These are phyloP conservation scores for Cyphomyrmex costatus DNA, from an alignment of 1,140 invertebrate genomes.

Conservation along the genomic window DNA sequence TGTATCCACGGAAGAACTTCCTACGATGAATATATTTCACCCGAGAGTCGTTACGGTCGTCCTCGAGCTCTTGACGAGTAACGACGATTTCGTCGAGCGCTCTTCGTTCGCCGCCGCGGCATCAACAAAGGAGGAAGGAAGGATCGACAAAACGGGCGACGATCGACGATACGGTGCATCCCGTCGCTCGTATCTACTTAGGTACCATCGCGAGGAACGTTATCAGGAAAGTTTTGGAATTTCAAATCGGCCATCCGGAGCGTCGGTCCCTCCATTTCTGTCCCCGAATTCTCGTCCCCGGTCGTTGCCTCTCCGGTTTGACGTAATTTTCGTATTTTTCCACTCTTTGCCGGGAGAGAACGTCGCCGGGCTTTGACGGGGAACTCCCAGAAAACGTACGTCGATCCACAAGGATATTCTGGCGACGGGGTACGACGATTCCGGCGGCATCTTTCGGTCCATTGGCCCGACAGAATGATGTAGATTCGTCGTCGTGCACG, in stretches of 20 bases:
- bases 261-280: not conserved
- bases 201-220: constrained; percentile 66
- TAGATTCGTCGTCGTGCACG: constrained; percentile 80
- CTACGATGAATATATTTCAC: constrained; percentile 68
- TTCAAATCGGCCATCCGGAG: constrained; percentile 76
- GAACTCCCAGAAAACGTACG: constrained; percentile 39
- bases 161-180: constrained; percentile 64
- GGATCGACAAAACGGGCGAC: constrained; percentile 14
- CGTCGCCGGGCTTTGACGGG: constrained; percentile 51
- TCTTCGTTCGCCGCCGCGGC: constrained; percentile 14
- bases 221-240: constrained; percentile 81
- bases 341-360: not conserved
- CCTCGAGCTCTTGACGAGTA: constrained; percentile 52
- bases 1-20: constrained; percentile 33
- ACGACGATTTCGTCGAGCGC: constrained; percentile 31
- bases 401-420: constrained; percentile 56
- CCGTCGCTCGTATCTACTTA: constrained; percentile 66
- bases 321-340: constrained; percentile 77
- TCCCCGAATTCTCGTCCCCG: not conserved
- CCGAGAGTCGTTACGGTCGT: constrained; percentile 39
- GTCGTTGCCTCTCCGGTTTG: constrained; percentile 60
- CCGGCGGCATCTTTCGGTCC: constrained; percentile 82
- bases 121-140: not conserved
- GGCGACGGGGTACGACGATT: constrained; percentile 66
- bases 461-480: constrained; percentile 85